Evolutionary conservation across 35 echinoderm and acorn worm species (phyloP).

Genomic region (Anneissia japonica): DNA sequence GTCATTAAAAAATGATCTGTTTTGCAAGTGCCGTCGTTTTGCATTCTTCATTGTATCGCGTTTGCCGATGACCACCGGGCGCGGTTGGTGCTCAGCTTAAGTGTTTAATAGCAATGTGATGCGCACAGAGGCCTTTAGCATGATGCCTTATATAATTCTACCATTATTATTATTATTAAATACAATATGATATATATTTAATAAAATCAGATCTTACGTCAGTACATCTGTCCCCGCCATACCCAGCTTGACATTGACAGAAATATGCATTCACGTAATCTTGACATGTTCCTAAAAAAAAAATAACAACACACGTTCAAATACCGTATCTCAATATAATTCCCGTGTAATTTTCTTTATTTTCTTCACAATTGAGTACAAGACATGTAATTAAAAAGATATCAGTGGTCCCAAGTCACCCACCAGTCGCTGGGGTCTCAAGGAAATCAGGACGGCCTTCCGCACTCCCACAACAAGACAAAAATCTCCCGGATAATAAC

Average conservation of each 20-base stretch:
- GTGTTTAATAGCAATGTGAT: background rate
- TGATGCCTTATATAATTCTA: background rate
- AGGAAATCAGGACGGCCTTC: too few species aligned
- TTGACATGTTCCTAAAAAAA: constrained; percentile 61
- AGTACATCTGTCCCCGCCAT: constrained; percentile 64
- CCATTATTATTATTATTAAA: background rate
- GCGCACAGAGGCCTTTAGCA: background rate
- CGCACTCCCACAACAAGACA: too few species aligned
- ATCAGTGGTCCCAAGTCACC: too few species aligned
- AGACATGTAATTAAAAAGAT: background rate
- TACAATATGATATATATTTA: background rate
- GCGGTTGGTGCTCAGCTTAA: background rate
- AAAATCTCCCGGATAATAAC: too few species aligned
- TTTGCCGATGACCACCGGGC: background rate
- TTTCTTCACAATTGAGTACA: background rate
- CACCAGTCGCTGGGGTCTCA: too few species aligned
- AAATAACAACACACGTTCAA: background rate
- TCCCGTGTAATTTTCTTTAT: background rate
- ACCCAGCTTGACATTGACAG: constrained; percentile 64
- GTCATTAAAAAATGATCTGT: too few species aligned
- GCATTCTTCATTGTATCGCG: background rate
- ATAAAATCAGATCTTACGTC: constrained; percentile 55
- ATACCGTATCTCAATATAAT: background rate
- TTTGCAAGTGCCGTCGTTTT: too few species aligned
- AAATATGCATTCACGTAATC: constrained; percentile 67